Percentiles rank a stretch among this genome's conserved stretches.
Evolutionary conservation across 2,797 vertebrate genomes (phyloP).

Genomic region (Hyperoplus immaculatus): DNA sequence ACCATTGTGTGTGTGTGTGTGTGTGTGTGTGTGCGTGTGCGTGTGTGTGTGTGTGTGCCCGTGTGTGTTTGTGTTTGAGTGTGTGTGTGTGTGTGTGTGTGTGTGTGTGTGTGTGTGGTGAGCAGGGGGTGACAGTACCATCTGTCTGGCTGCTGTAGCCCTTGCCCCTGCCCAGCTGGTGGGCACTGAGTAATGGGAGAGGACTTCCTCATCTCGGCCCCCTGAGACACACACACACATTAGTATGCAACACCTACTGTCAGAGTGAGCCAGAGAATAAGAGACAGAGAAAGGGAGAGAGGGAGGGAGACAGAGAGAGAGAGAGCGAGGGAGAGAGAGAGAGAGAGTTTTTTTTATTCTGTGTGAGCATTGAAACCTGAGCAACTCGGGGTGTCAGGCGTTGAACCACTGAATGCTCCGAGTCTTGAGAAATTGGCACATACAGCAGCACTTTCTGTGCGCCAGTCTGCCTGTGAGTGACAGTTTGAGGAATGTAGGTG

Average conservation of each 20-base stretch:
- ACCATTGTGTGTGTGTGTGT: constrained; percentile 44
- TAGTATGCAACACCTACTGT: constrained; percentile 86
- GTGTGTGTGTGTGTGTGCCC: constrained; percentile 56
- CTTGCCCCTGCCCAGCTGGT: constrained; percentile 89
- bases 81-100: constrained; percentile 55
- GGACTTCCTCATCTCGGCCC: constrained; percentile 85
- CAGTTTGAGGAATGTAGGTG: constrained; percentile 70
- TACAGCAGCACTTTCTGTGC: constrained; percentile 63
- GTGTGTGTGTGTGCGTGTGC: constrained; percentile 53
- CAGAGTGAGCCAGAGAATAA: constrained; percentile 72
- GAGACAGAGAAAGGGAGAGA: constrained; percentile 60
- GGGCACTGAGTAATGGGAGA: constrained; percentile 87
- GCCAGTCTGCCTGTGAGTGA: constrained; percentile 64
- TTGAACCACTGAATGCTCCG: constrained; percentile 68
- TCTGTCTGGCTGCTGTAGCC: constrained; percentile 88
- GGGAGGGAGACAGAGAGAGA: constrained; percentile 67
- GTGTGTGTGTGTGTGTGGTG: constrained; percentile 59
- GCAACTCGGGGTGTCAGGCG: constrained; percentile 75
- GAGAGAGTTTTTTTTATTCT: constrained; percentile 42
- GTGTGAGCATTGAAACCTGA: constrained; percentile 75
- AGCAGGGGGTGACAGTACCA: constrained; percentile 87
- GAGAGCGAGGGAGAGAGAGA: constrained; percentile 61
- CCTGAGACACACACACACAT: constrained; percentile 79
- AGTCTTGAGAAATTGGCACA: constrained; percentile 67
- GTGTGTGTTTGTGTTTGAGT: constrained; percentile 31